These are phyloP conservation scores for Pluvianellus socialis DNA, from an alignment of 2,113 vertebrate genomes.

Conservation along the genomic window DNA sequence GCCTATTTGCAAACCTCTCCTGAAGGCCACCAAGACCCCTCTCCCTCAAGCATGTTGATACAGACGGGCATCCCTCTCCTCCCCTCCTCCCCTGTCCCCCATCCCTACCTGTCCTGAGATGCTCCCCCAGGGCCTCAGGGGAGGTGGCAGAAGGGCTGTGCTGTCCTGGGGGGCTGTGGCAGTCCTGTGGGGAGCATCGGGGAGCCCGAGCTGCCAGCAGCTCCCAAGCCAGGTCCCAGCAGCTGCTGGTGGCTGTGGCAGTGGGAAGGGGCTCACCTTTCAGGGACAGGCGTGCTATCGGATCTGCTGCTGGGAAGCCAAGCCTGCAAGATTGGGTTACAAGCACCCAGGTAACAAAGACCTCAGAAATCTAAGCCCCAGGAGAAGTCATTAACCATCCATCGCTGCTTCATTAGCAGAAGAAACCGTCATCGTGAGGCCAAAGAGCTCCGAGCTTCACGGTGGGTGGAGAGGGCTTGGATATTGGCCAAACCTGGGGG, in stretches of 20 bases:
- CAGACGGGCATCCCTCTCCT: rapidly evolving
- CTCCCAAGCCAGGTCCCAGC: background rate
- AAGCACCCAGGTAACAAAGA: background rate
- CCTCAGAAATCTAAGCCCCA: slow-evolving; percentile 19
- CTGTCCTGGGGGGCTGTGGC: background rate
- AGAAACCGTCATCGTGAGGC: rapidly evolving
- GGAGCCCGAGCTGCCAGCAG: background rate
- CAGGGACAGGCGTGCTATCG: background rate
- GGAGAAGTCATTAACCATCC: background rate
- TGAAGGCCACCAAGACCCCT: background rate
- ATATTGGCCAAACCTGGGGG: background rate
- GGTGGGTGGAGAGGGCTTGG: rapidly evolving
- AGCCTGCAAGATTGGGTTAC: slow-evolving; percentile 40
- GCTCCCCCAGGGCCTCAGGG: background rate
- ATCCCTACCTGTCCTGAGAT: slow-evolving; percentile 33
- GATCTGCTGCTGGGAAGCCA: slow-evolving; percentile 42
- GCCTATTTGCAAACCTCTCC: background rate
- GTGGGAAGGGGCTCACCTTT: slow-evolving; percentile 45
- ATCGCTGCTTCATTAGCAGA: background rate
- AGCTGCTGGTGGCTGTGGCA: background rate
- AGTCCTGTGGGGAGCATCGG: background rate
- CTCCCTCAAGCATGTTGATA: background rate
- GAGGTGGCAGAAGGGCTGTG: background rate
- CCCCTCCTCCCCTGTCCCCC: background rate
- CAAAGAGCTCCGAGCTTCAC: background rate